Conservation (phyloP, 2,797 vertebrate genomes). For the Iguana delicatissima region DNA sequence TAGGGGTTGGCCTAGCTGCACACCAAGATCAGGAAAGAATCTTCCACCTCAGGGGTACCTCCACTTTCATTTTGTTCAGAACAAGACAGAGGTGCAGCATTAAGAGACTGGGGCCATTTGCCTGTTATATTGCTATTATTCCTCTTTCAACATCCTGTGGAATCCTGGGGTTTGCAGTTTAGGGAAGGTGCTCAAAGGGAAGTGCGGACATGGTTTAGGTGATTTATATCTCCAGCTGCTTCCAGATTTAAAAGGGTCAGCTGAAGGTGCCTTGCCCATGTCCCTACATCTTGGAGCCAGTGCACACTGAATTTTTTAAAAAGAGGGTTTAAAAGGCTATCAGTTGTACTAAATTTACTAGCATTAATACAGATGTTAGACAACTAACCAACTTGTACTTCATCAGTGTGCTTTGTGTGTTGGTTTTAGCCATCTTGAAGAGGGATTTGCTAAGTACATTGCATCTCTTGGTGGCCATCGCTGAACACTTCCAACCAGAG, state of each 20-base stretch:
- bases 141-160: too few species aligned
- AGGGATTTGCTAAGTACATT: constrained; percentile 92
- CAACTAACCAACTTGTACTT: background rate
- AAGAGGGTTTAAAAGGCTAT: background rate
- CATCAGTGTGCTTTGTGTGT: constrained; percentile 15
- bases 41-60: background rate
- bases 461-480: constrained; percentile 93
- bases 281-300: background rate
- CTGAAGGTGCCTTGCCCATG: background rate
- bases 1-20: background rate
- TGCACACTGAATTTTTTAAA: background rate
- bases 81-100: too few species aligned
- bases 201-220: too few species aligned
- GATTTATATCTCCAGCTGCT: background rate
- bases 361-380: background rate
- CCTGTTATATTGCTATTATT: too few species aligned
- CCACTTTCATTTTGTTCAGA: background rate
- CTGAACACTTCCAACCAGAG: constrained; percentile 84
- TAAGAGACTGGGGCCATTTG: background rate
- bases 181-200: too few species aligned
- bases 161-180: too few species aligned
- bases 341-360: background rate
- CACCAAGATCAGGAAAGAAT: background rate
- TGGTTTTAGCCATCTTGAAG: constrained; percentile 87
- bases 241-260: background rate